Evolutionary conservation across 2,797 vertebrate genomes (phyloP).

Genomic region (Hemitrygon akajei): DNA sequence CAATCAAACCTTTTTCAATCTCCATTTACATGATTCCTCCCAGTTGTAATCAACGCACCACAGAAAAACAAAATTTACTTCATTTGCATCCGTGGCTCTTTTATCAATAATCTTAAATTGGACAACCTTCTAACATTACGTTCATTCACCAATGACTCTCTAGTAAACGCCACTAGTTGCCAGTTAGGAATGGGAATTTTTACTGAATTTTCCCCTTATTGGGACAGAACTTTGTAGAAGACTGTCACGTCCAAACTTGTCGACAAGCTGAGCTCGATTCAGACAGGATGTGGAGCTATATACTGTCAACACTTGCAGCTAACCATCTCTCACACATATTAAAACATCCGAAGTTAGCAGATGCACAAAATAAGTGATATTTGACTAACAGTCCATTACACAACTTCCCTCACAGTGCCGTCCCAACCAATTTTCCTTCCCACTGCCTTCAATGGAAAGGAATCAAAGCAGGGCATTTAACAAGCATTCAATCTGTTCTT

Average conservation of each 20-base stretch:
- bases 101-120: background rate
- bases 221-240: background rate
- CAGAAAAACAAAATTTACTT: background rate
- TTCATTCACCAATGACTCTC: background rate
- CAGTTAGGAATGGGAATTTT: background rate
- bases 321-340: background rate
- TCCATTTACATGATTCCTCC: background rate
- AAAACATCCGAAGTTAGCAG: background rate
- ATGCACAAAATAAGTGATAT: background rate
- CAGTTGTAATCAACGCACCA: too few species aligned
- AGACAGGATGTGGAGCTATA: background rate
- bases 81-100: background rate
- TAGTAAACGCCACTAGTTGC: background rate
- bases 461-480: background rate
- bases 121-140: background rate
- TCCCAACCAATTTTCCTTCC: background rate
- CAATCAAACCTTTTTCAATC: background rate
- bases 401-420: background rate
- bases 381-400: background rate
- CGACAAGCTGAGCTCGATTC: background rate
- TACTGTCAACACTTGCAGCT: background rate
- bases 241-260: background rate
- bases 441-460: background rate
- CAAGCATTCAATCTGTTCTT: background rate
- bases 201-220: background rate